Percentiles rank a stretch among this genome's conserved stretches.
Evolutionary conservation across 2,797 vertebrate genomes (phyloP).

Genomic region (Poeciliopsis infans): DNA sequence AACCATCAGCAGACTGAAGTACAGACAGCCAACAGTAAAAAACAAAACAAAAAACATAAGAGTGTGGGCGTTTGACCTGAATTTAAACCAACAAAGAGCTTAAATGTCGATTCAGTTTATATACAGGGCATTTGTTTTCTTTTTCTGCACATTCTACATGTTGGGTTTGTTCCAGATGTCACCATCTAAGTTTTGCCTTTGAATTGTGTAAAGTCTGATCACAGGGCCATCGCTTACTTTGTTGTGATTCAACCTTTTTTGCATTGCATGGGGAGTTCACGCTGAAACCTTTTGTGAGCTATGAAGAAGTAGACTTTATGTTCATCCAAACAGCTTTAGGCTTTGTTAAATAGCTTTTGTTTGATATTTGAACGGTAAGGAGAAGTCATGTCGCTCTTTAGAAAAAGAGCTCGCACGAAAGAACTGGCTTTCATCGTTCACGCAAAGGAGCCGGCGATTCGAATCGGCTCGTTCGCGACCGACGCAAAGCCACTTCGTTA

Average conservation of each 20-base stretch:
- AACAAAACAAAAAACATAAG: neutral
- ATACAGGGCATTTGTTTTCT: neutral
- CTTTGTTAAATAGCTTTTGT: neutral
- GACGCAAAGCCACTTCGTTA: conserved; percentile 7
- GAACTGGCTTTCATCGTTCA: neutral
- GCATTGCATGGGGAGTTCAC: no score
- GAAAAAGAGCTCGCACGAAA: neutral
- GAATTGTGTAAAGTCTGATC: no score
- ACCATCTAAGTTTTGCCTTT: no score
- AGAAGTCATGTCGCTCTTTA: neutral
- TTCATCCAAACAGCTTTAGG: neutral
- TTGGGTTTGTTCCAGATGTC: neutral
- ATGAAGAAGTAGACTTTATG: no score
- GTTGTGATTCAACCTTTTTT: no score
- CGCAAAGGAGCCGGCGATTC: neutral
- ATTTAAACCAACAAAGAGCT: neutral
- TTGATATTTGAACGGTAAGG: neutral
- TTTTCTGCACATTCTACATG: neutral
- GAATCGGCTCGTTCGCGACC: neutral
- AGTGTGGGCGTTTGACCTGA: neutral
- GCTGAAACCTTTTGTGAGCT: no score
- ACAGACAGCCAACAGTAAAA: neutral
- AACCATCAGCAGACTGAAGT: neutral
- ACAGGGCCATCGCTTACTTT: no score
- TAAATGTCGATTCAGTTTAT: neutral